A percentile compares a stretch with the other conserved stretches of the same genome.
These are phyloP conservation scores for Pitta sordida DNA, from an alignment of 2,113 vertebrate species.

Conservation along the genomic window DNA sequence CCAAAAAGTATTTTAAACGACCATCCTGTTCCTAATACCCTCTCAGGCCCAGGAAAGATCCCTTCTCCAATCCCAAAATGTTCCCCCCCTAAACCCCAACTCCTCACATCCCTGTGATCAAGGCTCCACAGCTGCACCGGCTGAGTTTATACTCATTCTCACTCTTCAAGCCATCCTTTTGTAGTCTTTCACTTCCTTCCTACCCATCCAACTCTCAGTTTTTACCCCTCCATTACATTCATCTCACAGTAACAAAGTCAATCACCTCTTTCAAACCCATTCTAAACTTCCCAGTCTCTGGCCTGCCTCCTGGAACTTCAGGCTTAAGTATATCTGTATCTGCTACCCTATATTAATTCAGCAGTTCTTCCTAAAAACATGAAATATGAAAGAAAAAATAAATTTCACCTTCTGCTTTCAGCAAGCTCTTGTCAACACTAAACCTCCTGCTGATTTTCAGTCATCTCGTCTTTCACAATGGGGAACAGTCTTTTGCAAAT, in stretches of 20 bases:
- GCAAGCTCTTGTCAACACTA: background rate
- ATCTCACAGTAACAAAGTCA: background rate
- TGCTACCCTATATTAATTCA: background rate
- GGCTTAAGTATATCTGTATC: background rate
- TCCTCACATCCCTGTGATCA: background rate
- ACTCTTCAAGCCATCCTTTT: background rate
- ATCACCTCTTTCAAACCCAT: background rate
- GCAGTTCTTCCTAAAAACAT: background rate
- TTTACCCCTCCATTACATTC: background rate
- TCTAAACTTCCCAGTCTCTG: background rate
- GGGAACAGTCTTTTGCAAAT: background rate
- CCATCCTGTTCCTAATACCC: background rate
- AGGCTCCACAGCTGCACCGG: background rate
- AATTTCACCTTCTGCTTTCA: background rate
- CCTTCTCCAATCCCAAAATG: background rate
- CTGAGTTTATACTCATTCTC: background rate
- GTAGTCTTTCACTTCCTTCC: background rate
- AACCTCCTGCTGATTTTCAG: background rate
- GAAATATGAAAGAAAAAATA: background rate
- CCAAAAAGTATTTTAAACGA: background rate
- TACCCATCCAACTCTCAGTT: rapidly evolving
- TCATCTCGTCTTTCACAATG: background rate
- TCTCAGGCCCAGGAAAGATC: background rate
- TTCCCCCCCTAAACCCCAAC: background rate
- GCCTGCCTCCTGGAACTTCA: background rate